A percentile compares a stretch with the other conserved stretches of the same genome.
Conservation (phyloP, 2,888 invertebrate species). For the Parnassius apollo region DNA sequence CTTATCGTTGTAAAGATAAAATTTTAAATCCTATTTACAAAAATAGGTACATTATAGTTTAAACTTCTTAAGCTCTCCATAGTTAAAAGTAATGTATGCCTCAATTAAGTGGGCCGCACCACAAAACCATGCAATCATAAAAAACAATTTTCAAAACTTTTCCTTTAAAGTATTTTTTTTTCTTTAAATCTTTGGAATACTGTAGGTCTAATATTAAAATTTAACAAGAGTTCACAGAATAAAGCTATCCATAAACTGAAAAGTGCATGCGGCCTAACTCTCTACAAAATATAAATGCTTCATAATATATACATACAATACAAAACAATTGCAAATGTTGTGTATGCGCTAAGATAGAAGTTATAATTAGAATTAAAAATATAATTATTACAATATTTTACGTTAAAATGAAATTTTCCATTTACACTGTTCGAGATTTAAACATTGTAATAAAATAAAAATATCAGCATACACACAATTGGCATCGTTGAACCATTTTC, state of each 20-base stretch:
- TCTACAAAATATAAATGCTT: conserved; percentile 21
- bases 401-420: too few species aligned
- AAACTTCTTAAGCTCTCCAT: conserved; percentile 19
- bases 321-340: conserved; percentile 8
- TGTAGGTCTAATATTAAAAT: neutral
- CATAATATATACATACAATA: conserved; percentile 13
- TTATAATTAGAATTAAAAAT: too few species aligned
- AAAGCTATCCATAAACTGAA: neutral
- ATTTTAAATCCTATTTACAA: conserved; percentile 32
- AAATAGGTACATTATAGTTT: conserved; percentile 27
- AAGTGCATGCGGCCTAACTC: neutral
- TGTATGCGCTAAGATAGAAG: neutral
- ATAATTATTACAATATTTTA: too few species aligned
- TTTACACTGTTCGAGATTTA: too few species aligned
- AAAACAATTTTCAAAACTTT: neutral
- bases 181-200: conserved; percentile 9
- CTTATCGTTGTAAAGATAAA: conserved; percentile 34
- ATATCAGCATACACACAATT: conserved; percentile 13
- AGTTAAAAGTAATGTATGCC: conserved; percentile 9
- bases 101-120: neutral
- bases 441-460: neutral
- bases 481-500: conserved; percentile 3
- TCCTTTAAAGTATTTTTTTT: neutral
- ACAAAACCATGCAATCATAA: neutral
- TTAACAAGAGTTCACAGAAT: neutral